Base-by-base conservation (phyloP, 2,113 vertebrate genomes). In the Osmerus eperlanus region DNA sequence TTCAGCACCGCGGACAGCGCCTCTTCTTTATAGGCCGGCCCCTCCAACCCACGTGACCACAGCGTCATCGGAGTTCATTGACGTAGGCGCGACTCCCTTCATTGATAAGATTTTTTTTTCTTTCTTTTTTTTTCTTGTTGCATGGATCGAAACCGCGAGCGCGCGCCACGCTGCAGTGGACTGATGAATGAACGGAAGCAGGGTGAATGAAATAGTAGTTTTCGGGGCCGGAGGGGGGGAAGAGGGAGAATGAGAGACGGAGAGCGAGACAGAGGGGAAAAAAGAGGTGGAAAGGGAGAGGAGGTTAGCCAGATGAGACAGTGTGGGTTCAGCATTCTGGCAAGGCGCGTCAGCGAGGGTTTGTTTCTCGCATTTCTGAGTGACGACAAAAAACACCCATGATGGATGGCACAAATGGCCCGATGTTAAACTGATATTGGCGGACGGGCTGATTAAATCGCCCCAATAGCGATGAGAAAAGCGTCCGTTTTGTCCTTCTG, bases 1-100 rank as follows among this genome's bases (percentile, higher is more conserved):
- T 89, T 87, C 88, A 89, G 88, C 60, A 90, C 87, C 85, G 52
- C 69, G 83, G 86, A 77, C 86, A 90, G 86, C 87, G 75, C 78
- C 74, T 69, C 82, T n/a, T 62, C 67, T 78, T 86, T 90, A 85
- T 85, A 86, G 77, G 80, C 68, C 73, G 69, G 47, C 73, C 72
- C 67, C 63, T 41, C 64, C 74, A 36, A 47, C 47, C 67, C 83
- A 85, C 77, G 82, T 87, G 83, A 82, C 68, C 12, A 41, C 3
- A 25, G 79, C 80, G 75, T 88, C 84, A 81, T 65, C 74, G 66
- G 56, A 65, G 28, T 67, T 70, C 74, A 83, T 85, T 88, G 86
- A 86, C 86, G 86, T 85, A 74, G 73, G 52, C 69, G 47, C 18
- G 60, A 41, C 36, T 41, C 36, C 51, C 65, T 83, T 70, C 86